Evolutionary conservation across 2,888 invertebrate species (phyloP).

Genomic region (Lepas anatifera): DNA sequence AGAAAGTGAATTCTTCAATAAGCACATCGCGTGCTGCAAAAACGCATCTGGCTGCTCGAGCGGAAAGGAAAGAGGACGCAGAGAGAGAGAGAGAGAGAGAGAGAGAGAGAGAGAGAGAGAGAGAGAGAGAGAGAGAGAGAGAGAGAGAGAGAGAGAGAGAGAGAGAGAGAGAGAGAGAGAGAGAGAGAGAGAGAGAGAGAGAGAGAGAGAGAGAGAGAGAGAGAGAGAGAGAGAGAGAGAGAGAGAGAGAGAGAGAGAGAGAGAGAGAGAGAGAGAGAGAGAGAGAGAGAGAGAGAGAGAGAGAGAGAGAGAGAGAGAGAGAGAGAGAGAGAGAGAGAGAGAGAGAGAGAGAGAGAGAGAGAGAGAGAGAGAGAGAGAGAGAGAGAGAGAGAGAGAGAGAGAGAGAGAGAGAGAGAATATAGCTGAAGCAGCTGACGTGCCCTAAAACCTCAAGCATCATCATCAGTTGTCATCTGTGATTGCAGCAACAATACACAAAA

Average conservation of each 20-base stretch:
- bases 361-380: too few species aligned
- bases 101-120: neutral
- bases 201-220: neutral
- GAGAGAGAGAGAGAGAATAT: too few species aligned
- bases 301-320: neutral
- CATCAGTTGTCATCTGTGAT: too few species aligned
- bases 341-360: too few species aligned
- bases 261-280: neutral
- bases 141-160: neutral
- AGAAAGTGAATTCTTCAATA: too few species aligned
- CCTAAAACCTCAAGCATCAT: too few species aligned
- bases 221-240: neutral
- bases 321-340: neutral
- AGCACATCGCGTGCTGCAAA: too few species aligned
- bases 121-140: neutral
- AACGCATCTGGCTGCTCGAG: too few species aligned
- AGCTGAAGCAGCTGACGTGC: too few species aligned
- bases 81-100: neutral
- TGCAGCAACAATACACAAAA: too few species aligned
- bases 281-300: neutral
- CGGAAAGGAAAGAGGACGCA: neutral
- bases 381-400: too few species aligned
- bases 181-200: neutral
- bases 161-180: neutral
- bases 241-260: neutral